phyloP scores from a whole-genome alignment of 2,113 vertebrate species.

The Picathartes gymnocephalus region DNA sequence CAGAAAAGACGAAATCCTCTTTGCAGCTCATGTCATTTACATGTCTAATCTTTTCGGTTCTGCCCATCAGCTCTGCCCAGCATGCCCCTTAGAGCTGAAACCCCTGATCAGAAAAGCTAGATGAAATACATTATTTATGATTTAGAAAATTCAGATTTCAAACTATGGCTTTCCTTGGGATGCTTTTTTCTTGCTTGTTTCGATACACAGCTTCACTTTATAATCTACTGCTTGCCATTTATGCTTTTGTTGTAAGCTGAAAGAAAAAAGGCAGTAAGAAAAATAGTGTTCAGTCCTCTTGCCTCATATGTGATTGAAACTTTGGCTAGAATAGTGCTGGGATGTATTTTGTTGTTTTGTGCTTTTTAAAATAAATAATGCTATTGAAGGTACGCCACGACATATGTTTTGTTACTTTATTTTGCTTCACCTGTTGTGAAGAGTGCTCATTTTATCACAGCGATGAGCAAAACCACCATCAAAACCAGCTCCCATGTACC shows the following conservation, averaged over 20 bases:
- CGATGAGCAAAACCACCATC: not conserved
- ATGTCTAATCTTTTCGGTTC: not conserved
- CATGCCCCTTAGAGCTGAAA: not conserved
- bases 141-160: not conserved
- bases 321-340: not conserved
- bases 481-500: not conserved
- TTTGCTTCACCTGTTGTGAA: not conserved
- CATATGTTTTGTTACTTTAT: not conserved
- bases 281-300: not conserved
- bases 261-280: not conserved
- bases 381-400: not conserved
- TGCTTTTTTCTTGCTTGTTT: not conserved
- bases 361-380: not conserved
- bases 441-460: not conserved
- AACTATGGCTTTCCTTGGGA: not conserved
- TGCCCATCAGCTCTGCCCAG: not conserved
- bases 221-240: not conserved
- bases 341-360: not conserved
- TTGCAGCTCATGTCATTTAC: not conserved
- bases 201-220: not conserved
- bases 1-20: not conserved
- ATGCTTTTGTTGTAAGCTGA: not conserved
- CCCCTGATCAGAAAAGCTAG: not conserved
- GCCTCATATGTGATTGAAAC: not conserved
- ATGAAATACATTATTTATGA: not conserved